A percentile compares a stretch with the other conserved stretches of the same genome.
Conservation (phyloP, 2,797 vertebrate species). For the Benthosema pterotum region DNA sequence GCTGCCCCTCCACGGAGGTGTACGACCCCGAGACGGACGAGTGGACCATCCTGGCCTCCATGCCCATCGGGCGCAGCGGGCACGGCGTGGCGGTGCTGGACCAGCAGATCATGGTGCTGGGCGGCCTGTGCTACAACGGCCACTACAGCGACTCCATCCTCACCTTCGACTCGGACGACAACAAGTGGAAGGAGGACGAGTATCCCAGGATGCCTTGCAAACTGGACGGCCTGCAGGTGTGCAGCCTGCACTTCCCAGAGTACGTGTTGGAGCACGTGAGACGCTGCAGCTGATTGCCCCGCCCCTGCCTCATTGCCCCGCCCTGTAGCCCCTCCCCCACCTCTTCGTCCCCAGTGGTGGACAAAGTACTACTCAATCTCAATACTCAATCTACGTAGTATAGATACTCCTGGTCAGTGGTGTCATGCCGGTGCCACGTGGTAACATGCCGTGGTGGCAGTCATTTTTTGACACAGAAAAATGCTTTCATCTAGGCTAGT, state of each 20-base stretch:
- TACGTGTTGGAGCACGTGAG: conserved; percentile 96
- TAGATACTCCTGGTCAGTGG: too few species aligned
- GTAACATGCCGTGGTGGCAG: too few species aligned
- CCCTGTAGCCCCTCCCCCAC: not conserved
- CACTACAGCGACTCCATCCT: conserved; percentile 99
- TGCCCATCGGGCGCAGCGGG: conserved; percentile 97
- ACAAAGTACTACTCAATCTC: too few species aligned
- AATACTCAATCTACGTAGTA: too few species aligned
- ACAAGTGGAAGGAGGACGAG: conserved; percentile 99
- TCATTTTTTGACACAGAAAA: too few species aligned
- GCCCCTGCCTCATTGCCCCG: conserved; percentile 9
- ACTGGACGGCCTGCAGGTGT: conserved; percentile 98
- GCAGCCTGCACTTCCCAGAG: conserved; percentile 97
- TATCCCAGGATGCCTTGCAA: conserved; percentile 99
- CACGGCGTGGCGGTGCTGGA: conserved; percentile 97
- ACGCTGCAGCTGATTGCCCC: conserved; percentile 91
- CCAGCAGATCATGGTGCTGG: conserved; percentile 98
- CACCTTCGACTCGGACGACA: conserved; percentile 97
- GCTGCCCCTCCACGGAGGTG: conserved; percentile 98
- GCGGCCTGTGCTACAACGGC: conserved; percentile 97
- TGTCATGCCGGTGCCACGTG: too few species aligned
- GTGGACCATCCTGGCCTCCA: conserved; percentile 98
- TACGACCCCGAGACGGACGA: conserved; percentile 96
- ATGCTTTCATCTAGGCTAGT: too few species aligned
- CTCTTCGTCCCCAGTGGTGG: too few species aligned